Base-by-base conservation (phyloP, 2,888 invertebrate species). In the Ophonus ardosiacus region DNA sequence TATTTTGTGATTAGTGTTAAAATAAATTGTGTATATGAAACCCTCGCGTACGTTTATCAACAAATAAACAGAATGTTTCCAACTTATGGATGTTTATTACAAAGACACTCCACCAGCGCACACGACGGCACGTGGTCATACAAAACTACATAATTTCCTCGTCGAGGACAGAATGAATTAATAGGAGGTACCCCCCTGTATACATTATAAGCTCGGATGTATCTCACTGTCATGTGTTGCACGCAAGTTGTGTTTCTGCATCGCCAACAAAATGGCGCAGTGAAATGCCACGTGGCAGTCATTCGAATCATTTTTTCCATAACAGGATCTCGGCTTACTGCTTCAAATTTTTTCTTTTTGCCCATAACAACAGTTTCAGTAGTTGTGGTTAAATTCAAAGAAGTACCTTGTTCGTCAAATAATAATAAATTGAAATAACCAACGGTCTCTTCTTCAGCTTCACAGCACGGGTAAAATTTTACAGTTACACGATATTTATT, bases 1-100 rank as follows among this genome's bases (percentile, higher is more conserved):
- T 89, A 90, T 90, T 91, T 90, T 90, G 89, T 90, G 90, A 90
- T 89, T 90, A 90, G 90, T 89, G 90, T 90, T 90, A 90, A 89
- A 89, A 89, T 89, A 90, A 89, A 87, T 89, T 90, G 89, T 90
- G 89, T 90, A 89, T 88, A 87, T 86, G 87, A 83, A 83, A 74
- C 15, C 57, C 24, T 78, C 15, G 17, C 17, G 78, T 57, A 8
- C 15, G 21, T 74, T 74, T 40, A 15, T 38, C 31, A 68, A 15
- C 15, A 59, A 31, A 68, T 68, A 68, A 68, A 68, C 68, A 68
- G 38, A 68, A 18, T 63, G 68, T 38, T 68, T 68, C 38, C 68
- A 68, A 63, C 31, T 24, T 68, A 38, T 68, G n/a, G n/a, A 24
- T 68, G 31, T 68, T 68, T 65, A 10, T 65, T 31, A n/a, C n/a